Evolutionary conservation across 2,113 vertebrate species (phyloP), one percentile per base, ranked within the genome.

Genomic region (Corydoras maculifer): DNA sequence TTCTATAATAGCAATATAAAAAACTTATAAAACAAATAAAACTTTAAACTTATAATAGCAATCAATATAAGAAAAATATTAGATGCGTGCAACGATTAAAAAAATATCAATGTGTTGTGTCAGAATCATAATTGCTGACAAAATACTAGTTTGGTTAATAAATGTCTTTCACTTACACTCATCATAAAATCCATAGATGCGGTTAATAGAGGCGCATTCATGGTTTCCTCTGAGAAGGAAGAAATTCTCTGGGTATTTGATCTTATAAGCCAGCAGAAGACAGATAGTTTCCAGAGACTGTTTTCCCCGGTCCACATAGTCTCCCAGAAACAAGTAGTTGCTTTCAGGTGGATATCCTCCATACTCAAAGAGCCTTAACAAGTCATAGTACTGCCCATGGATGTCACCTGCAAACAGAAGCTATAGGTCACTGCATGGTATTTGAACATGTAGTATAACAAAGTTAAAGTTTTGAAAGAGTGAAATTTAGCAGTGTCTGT

Each of bases 201-300:
- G 89, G 84, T 93, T 94, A 86, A 94, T 94, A 87, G 90, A 92
- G 79, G 92, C 92, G 0, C 92, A 93, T 82, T 94, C 92, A 0
- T 93, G 92, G 83, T 94, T 94, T 32, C 92, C 92, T 0, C 92
- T 85, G 75, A 94, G 84, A 71, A 94, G 82, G 84, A 94, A 94
- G 80, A 94, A 94, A 77, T 94, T 94, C 82, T 94, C 92, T 0
- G 92, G 92, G 79, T 94, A 94, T 66, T 93, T 94, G 81, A 94
- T 94, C 83, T 94, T 94, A 77, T 93, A 94, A 43, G 92, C 91
- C 10, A 94, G 86, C 58, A 93, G 80, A n/a, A 93, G 85, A 79
- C 92, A 93, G 82, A 93, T 93, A 73, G 92, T 93, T 82, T 94
- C 92, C 84, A 94, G 77, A 0, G 90, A 92, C 81, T 94, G 92